Evolutionary conservation across 2,797 vertebrate species (phyloP).

Genomic region (Sciurus vulgaris): DNA sequence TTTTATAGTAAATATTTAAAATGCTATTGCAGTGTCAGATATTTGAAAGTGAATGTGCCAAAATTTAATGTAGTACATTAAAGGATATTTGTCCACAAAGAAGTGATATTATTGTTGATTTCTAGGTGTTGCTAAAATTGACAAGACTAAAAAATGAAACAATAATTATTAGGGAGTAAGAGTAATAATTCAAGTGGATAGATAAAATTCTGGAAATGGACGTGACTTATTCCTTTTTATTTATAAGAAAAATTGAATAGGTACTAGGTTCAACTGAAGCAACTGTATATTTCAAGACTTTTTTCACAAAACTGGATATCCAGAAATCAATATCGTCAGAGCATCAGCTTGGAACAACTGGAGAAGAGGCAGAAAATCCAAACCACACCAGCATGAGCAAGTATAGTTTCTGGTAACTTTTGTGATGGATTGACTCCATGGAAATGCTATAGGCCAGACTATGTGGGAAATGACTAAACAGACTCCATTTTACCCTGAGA

Average conservation of each 20-base stretch:
- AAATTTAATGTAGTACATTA: neutral
- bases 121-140: neutral
- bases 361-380: neutral
- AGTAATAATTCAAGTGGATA: neutral
- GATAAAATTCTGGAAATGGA: neutral
- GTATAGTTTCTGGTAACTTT: neutral
- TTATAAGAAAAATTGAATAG: neutral
- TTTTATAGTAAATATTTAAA: neutral
- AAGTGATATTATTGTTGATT: neutral
- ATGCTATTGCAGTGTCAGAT: neutral
- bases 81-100: neutral
- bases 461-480: too few relatives aligned
- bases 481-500: too few relatives aligned
- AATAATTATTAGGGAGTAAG: neutral
- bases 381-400: fast-evolving
- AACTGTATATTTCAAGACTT: neutral
- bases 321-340: neutral
- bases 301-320: neutral
- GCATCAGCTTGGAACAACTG: neutral
- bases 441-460: too few relatives aligned
- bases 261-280: neutral
- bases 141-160: neutral
- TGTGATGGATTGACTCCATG: too few relatives aligned
- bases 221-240: neutral
- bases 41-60: neutral